Base-by-base conservation (phyloP, 2,888 invertebrate species). In the Catocala fraxini region DNA sequence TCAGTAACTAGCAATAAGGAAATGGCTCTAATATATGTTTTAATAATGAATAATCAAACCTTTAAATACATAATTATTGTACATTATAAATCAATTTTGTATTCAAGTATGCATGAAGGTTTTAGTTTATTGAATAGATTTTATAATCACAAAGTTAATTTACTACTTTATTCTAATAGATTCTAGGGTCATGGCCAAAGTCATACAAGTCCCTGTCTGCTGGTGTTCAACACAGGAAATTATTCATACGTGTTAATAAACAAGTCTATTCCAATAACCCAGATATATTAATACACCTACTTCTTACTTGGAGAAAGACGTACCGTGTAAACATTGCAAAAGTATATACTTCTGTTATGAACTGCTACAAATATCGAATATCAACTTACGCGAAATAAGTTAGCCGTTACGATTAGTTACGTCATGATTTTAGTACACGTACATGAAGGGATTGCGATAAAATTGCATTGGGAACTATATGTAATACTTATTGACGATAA, bases 271-370 rank as follows among this genome's bases (percentile, higher is more conserved):
- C 45, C 39, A 12, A 61, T 43, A 58, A 33, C 45, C n/a, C 34
- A 56, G 56, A 15, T 52, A 52, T 25, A 42, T 34, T 46, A 6
- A n/a, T 47, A 55, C 41, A 59, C 9, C 7, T n/a, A 49, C 55
- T 47, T 51, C 57, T 54, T 33, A 52, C 57, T 56, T 55, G 49
- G 51, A 33, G 58, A 56, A 34, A 63, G 58, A 63, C 15, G 54
- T 25, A 63, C 54, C 57, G 59, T 65, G 63, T 68, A 70, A 65
- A 70, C 68, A 77, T 57, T 63, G 47, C 56, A 57, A 59, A 62
- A 71, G 65, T 65, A 63, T 62, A 59, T 56, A 54, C 65, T 66
- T 43, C n/a, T 45, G 25, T 54, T 54, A 7, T 42, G 61, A 45
- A 51, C 54, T 64, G 59, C 49, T 65, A 9, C 25, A 46, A 56